Percentiles rank a stretch among this genome's conserved stretches.
Evolutionary conservation across 2,888 invertebrate species (phyloP).

Genomic region (Dilophus febrilis): DNA sequence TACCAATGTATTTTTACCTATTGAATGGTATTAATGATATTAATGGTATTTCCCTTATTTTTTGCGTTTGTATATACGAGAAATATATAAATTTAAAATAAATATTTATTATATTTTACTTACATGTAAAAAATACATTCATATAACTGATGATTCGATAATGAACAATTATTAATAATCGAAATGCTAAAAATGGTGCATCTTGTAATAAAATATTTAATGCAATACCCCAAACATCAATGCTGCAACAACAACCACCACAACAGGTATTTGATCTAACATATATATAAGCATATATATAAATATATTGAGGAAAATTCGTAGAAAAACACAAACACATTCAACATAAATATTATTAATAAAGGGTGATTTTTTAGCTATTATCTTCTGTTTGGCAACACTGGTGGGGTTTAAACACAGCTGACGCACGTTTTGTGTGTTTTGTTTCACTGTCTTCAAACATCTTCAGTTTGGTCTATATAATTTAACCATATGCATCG

Average conservation of each 20-base stretch:
- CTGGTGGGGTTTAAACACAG: no score
- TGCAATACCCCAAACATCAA: constrained; percentile 78
- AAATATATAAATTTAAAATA: no score
- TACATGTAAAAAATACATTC: constrained; percentile 92
- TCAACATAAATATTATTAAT: background rate
- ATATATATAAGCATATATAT: background rate
- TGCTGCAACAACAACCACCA: constrained; percentile 59
- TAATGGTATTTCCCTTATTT: no score
- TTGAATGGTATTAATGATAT: no score
- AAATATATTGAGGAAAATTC: no score
- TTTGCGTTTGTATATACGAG: no score
- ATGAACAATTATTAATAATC: constrained; percentile 70
- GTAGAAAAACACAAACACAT: background rate
- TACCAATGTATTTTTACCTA: constrained; percentile 62
- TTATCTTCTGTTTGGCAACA: background rate
- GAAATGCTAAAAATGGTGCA: constrained; percentile 72
- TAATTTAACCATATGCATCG: no score
- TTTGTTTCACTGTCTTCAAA: no score
- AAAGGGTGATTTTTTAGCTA: no score
- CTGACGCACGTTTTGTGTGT: no score
- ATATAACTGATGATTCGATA: constrained; percentile 84
- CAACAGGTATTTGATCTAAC: constrained; percentile 25
- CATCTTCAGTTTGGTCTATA: no score
- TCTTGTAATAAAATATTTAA: constrained; percentile 76
- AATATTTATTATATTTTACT: no score